A percentile compares a stretch with the other conserved stretches of the same genome.
These are phyloP conservation scores for Psittacula echo DNA, from an alignment of 2,797 vertebrate species.

Conservation along the genomic window DNA sequence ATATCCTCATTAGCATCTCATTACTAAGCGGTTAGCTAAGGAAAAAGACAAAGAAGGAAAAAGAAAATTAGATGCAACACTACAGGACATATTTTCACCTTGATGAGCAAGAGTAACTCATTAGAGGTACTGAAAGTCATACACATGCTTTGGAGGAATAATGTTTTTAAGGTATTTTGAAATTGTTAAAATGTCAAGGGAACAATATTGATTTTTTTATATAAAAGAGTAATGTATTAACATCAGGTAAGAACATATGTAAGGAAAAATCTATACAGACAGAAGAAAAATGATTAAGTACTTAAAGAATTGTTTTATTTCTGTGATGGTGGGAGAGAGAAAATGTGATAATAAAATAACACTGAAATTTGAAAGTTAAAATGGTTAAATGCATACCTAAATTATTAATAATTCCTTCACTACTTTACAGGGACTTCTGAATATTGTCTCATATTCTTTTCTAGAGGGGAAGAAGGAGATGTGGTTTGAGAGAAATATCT, in stretches of 20 bases:
- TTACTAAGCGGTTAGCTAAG: conserved; percentile 36
- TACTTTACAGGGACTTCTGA: background rate
- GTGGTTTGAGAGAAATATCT: background rate
- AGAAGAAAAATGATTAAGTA: background rate
- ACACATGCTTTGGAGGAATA: background rate
- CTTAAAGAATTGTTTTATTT: background rate
- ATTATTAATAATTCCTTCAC: background rate
- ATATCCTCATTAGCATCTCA: conserved; percentile 40
- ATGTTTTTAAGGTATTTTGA: conserved; percentile 8
- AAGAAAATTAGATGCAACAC: conserved; percentile 50
- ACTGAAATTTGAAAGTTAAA: background rate
- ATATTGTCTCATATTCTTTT: background rate
- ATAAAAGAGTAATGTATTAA: background rate
- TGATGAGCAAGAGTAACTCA: conserved; percentile 50
- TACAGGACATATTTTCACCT: conserved; percentile 48
- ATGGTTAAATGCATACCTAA: background rate
- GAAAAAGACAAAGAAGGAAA: conserved; percentile 49
- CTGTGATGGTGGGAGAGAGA: background rate
- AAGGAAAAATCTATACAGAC: background rate
- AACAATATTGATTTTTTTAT: background rate
- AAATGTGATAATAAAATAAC: background rate
- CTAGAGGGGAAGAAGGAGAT: background rate
- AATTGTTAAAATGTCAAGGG: conserved; percentile 33
- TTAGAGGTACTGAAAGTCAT: conserved; percentile 40
- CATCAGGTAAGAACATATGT: background rate